Conservation (phyloP, 1,140 invertebrate species). For the Zaprionus davidi region DNA sequence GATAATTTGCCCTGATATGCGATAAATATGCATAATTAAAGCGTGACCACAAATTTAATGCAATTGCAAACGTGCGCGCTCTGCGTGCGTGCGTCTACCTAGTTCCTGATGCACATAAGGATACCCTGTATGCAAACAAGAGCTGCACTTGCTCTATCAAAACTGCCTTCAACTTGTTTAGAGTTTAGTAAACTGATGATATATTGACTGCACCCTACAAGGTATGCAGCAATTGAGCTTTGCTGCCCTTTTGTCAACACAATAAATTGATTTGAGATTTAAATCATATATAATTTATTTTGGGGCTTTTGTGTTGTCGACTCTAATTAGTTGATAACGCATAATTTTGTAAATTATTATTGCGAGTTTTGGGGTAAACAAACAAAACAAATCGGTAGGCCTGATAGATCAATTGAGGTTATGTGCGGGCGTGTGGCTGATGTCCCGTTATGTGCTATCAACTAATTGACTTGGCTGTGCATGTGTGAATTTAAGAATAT, state of each 20-base stretch:
- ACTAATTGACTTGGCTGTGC: conserved; percentile 47
- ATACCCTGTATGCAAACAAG: not conserved
- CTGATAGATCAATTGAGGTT: conserved; percentile 4
- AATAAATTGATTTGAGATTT: conserved; percentile 60
- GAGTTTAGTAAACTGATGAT: too few species aligned
- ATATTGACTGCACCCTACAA: too few species aligned
- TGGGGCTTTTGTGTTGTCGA: conserved; percentile 38
- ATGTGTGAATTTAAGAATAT: conserved; percentile 5
- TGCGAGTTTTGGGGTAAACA: not conserved
- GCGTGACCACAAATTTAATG: conserved; percentile 35
- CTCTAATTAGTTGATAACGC: conserved; percentile 24
- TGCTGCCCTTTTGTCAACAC: not conserved
- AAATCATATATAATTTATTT: conserved; percentile 41
- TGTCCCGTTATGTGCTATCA: conserved; percentile 1
- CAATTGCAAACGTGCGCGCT: conserved; percentile 22
- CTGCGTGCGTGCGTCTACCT: not conserved
- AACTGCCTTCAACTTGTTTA: too few species aligned
- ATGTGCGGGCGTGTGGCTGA: not conserved
- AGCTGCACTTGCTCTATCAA: too few species aligned
- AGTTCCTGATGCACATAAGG: not conserved
- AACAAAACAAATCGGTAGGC: not conserved
- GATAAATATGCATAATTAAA: conserved; percentile 41
- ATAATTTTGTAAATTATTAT: conserved; percentile 9
- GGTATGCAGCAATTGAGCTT: not conserved
- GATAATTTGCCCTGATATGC: conserved; percentile 45